These are phyloP conservation scores for Electrona antarctica DNA, from an alignment of 2,113 vertebrate genomes.

Conservation along the genomic window DNA sequence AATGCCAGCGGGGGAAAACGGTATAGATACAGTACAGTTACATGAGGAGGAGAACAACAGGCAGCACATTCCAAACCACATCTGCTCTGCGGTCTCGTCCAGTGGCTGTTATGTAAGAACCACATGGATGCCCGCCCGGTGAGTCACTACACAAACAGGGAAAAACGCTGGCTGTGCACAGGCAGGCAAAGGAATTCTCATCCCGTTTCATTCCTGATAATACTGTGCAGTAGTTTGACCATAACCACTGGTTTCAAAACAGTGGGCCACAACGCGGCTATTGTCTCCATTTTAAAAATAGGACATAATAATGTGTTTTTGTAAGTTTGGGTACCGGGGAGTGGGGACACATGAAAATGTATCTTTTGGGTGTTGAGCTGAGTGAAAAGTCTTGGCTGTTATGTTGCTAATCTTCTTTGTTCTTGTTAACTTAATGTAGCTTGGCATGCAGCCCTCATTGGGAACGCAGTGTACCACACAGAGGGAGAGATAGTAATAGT, in stretches of 20 bases:
- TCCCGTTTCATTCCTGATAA: slow-evolving; percentile 2
- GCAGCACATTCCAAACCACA: slow-evolving; percentile 24
- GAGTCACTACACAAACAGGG: background rate
- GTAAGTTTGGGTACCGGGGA: background rate
- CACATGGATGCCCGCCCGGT: background rate
- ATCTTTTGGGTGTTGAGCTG: no score
- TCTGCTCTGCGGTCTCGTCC: background rate
- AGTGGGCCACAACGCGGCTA: no score
- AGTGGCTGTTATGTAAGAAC: slow-evolving; percentile 31
- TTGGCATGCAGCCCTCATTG: no score
- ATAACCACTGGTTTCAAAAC: no score
- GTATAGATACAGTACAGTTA: slow-evolving; percentile 68
- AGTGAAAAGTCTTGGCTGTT: background rate
- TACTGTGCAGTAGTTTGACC: background rate
- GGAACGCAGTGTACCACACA: background rate
- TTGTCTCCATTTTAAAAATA: no score
- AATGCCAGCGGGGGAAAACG: slow-evolving; percentile 10
- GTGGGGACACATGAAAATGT: background rate
- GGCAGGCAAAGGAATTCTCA: background rate
- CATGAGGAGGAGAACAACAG: slow-evolving; percentile 13
- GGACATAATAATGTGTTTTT: background rate
- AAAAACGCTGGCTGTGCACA: background rate
- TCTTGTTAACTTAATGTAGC: no score
- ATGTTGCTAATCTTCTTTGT: background rate
- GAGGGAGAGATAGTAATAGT: background rate